Conservation (phyloP, 2,113 vertebrate genomes). For the Semicossyphus pulcher region DNA sequence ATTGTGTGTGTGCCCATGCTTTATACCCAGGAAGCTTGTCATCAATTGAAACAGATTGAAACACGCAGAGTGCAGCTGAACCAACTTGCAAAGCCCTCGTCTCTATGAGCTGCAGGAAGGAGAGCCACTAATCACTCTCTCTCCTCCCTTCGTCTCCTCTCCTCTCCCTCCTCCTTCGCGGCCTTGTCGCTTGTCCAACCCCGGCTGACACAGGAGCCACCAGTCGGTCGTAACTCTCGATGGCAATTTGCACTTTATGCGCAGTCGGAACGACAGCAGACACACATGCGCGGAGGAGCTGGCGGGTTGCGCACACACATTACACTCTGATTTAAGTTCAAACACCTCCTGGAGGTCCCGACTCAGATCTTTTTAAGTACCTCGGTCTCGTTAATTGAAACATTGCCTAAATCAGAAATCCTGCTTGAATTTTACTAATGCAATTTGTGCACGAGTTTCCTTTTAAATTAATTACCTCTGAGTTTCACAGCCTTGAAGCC, state of each 20-base stretch:
- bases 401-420: slow-evolving; percentile 20
- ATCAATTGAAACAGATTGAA: slow-evolving; percentile 14
- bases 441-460: slow-evolving; percentile 37
- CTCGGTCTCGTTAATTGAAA: slow-evolving; percentile 45
- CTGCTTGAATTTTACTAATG: slow-evolving; percentile 27
- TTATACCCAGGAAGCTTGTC: slow-evolving; percentile 31
- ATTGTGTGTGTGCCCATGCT: slow-evolving; percentile 1
- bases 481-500: slow-evolving; percentile 41
- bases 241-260: slow-evolving; percentile 53
- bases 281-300: neutral
- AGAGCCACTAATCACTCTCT: slow-evolving; percentile 54
- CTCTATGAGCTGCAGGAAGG: slow-evolving; percentile 44
- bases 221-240: slow-evolving; percentile 54
- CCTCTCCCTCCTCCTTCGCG: neutral
- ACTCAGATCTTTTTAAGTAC: slow-evolving; percentile 35
- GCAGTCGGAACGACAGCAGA: slow-evolving; percentile 10
- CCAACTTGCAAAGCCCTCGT: slow-evolving; percentile 26
- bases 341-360: slow-evolving; percentile 12
- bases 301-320: neutral
- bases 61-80: slow-evolving; percentile 39
- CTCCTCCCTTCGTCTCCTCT: slow-evolving; percentile 34
- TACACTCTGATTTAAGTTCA: slow-evolving; percentile 12
- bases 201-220: slow-evolving; percentile 50
- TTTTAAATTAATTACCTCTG: slow-evolving; percentile 52
- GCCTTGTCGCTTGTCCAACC: slow-evolving; percentile 53